Conservation (phyloP, 2,888 invertebrate genomes). For the Lepidocyrtinus sp. region DNA sequence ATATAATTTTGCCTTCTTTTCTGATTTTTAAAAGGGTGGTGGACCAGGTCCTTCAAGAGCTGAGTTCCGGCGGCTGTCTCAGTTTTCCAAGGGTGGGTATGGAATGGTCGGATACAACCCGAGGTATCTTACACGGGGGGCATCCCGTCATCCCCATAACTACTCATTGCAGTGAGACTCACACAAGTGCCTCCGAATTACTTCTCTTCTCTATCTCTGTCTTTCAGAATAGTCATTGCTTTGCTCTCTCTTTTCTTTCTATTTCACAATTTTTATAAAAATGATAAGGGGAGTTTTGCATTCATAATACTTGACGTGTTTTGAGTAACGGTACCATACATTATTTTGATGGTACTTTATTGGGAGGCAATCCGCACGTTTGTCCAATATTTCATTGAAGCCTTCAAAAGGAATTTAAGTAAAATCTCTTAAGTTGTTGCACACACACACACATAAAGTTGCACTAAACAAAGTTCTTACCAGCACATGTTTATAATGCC, state of each 20-base stretch:
- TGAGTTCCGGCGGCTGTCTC: conserved; percentile 66
- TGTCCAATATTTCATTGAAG: too few species aligned
- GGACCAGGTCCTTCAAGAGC: conserved; percentile 60
- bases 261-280: neutral
- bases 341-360: too few species aligned
- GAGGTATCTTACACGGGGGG: conserved; percentile 70
- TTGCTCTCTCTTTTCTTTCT: conserved; percentile 26
- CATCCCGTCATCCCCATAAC: conserved; percentile 69
- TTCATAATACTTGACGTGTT: too few species aligned
- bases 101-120: conserved; percentile 68
- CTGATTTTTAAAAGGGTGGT: conserved; percentile 46
- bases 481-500: too few species aligned
- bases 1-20: neutral
- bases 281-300: too few species aligned
- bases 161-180: conserved; percentile 70
- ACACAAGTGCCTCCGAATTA: conserved; percentile 68
- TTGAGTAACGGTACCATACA: too few species aligned
- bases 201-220: conserved; percentile 69
- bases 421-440: too few species aligned
- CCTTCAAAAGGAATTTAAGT: too few species aligned
- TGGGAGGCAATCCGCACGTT: too few species aligned
- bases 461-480: too few species aligned
- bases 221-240: conserved; percentile 29
- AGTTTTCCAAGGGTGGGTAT: conserved; percentile 65
- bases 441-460: too few species aligned